A percentile compares a stretch with the other conserved stretches of the same genome.
These are phyloP conservation scores for Pachypanchax playfairii DNA, from an alignment of 2,113 vertebrate genomes.

Conservation along the genomic window DNA sequence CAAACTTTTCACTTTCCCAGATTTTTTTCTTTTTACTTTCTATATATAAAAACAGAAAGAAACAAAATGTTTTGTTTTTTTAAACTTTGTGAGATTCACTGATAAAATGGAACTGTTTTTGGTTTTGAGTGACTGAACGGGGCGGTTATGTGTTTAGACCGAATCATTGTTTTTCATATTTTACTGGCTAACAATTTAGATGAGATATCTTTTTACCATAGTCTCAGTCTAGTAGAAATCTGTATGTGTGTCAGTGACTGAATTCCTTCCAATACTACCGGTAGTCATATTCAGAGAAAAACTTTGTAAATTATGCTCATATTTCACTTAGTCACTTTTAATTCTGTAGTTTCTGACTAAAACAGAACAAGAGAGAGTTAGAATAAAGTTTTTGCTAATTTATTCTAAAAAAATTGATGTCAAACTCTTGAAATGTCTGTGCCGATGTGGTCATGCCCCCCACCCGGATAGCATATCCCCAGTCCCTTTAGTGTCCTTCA, in stretches of 20 bases:
- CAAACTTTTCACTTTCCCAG: not conserved
- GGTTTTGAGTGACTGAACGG: constrained; percentile 3
- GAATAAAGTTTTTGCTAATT: constrained; percentile 10
- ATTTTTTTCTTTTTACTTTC: too few relatives aligned
- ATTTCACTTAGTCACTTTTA: not conserved
- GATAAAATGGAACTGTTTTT: constrained; percentile 1
- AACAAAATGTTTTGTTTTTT: not conserved
- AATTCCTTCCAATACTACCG: too few relatives aligned
- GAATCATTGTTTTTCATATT: constrained; percentile 12
- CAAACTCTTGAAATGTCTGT: not conserved
- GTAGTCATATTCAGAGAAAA: too few relatives aligned
- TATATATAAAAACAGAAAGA: constrained; percentile 18
- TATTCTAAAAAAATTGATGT: constrained; percentile 15
- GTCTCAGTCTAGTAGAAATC: not conserved
- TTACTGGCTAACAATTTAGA: constrained; percentile 4
- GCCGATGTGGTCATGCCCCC: not conserved
- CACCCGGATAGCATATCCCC: not conserved
- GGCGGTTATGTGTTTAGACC: too few relatives aligned
- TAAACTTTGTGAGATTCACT: constrained; percentile 10
- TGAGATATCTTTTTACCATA: not conserved
- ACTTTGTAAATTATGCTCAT: not conserved
- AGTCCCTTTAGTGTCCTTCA: not conserved
- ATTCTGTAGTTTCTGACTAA: constrained; percentile 9
- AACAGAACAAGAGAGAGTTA: not conserved
- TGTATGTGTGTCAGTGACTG: too few relatives aligned